Evolutionary conservation across 2,888 invertebrate genomes (phyloP).

Genomic region (Drosophila merina): DNA sequence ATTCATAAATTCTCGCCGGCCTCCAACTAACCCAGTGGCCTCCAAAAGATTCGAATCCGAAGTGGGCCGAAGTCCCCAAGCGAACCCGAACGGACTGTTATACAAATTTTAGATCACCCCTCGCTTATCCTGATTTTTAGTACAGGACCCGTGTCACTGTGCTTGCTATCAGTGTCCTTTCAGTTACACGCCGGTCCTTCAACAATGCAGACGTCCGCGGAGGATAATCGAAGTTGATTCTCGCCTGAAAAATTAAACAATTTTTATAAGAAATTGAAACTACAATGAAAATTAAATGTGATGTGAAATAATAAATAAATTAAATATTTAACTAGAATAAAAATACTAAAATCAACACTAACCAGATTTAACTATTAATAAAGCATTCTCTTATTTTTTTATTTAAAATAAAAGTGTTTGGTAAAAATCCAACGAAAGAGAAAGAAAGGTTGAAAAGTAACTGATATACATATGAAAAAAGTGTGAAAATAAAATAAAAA

Average conservation of each 20-base stretch:
- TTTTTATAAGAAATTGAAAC: neutral
- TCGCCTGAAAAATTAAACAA: neutral
- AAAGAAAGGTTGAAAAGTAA: neutral
- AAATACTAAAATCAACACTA: neutral
- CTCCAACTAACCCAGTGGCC: slow-evolving; percentile 51
- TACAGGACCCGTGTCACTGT: slow-evolving; percentile 4
- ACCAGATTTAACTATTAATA: neutral
- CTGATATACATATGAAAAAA: neutral
- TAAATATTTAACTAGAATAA: neutral
- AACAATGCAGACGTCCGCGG: slow-evolving; percentile 64
- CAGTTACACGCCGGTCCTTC: slow-evolving; percentile 77
- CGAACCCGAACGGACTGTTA: slow-evolving; percentile 9
- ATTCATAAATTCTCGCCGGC: slow-evolving; percentile 71
- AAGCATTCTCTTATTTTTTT: neutral
- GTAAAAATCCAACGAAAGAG: neutral
- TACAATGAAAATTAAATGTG: neutral
- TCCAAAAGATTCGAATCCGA: slow-evolving; percentile 13
- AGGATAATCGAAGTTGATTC: slow-evolving; percentile 8
- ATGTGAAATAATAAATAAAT: neutral
- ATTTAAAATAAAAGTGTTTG: neutral
- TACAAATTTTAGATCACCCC: slow-evolving; percentile 42
- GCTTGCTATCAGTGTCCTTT: slow-evolving; percentile 30
- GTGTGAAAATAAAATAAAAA: neutral
- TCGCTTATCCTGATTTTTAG: neutral
- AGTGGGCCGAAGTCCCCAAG: slow-evolving; percentile 2